phyloP scores from a whole-genome alignment of 2,888 invertebrate species.

The Drosophila phalerata region DNA sequence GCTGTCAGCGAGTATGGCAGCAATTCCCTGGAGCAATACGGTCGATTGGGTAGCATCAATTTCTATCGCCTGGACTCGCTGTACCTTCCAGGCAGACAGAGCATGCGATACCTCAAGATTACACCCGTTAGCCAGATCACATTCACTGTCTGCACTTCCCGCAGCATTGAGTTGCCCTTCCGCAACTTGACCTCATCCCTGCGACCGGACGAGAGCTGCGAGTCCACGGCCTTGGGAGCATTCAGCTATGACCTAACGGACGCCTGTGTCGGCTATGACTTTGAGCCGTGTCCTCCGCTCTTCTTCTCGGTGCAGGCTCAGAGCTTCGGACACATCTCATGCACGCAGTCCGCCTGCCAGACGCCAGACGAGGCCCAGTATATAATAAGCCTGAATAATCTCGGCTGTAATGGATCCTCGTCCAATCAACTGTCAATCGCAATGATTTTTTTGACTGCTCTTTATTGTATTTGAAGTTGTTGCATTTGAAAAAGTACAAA shows the following conservation, averaged over 20 bases:
- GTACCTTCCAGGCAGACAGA: conserved; percentile 88
- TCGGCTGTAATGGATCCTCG: conserved; percentile 88
- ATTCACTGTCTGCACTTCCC: conserved; percentile 89
- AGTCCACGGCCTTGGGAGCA: conserved; percentile 86
- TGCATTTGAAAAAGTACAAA: conserved; percentile 30
- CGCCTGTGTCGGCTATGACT: conserved; percentile 87
- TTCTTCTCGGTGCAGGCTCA: conserved; percentile 88
- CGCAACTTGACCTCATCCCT: conserved; percentile 79
- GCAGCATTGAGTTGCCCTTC: conserved; percentile 86
- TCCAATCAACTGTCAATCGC: conserved; percentile 4
- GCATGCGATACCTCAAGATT: conserved; percentile 87
- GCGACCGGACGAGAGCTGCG: conserved; percentile 87
- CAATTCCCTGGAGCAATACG: conserved; percentile 87
- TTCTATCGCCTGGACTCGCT: conserved; percentile 90
- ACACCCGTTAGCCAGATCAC: conserved; percentile 86
- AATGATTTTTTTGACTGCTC: conserved; percentile 6
- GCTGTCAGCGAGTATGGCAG: conserved; percentile 84
- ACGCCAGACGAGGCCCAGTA: conserved; percentile 90
- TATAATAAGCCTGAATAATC: conserved; percentile 88
- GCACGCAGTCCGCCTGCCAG: conserved; percentile 88
- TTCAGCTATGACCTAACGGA: conserved; percentile 87
- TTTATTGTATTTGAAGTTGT: conserved; percentile 10
- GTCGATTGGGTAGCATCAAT: conserved; percentile 88
- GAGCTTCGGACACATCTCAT: conserved; percentile 82
- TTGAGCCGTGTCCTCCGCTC: conserved; percentile 89